A percentile compares a stretch with the other conserved stretches of the same genome.
Conservation (phyloP, 1,140 invertebrate species). For the Lepidurus apus region DNA sequence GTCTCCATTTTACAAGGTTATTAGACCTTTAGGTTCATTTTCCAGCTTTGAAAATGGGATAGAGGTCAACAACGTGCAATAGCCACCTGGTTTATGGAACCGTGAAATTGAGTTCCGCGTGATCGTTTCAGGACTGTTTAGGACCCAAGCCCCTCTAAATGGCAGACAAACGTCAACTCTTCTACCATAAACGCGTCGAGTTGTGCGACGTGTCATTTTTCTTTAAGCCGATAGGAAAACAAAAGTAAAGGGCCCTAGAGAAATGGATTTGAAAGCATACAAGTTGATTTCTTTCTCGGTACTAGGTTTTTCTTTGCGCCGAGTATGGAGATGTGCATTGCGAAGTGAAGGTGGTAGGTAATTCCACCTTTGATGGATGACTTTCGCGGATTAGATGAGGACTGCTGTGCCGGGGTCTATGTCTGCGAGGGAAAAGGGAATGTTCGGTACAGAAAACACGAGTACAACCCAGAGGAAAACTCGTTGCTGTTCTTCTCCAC, state of each 20-base stretch:
- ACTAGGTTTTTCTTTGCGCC: no score
- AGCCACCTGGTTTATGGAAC: slow-evolving; percentile 18
- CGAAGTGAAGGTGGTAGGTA: neutral
- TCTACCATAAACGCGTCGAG: neutral
- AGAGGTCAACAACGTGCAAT: slow-evolving; percentile 21
- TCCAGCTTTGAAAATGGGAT: neutral
- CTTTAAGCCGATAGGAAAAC: neutral
- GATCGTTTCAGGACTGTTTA: neutral
- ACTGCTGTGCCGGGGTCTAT: neutral
- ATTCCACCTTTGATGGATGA: slow-evolving; percentile 1
- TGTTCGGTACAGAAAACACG: neutral
- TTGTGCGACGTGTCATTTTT: slow-evolving; percentile 1
- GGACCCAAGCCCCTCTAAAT: no score
- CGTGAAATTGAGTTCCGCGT: slow-evolving; percentile 8
- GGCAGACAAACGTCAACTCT: neutral
- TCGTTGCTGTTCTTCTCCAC: neutral
- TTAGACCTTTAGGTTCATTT: slow-evolving; percentile 11
- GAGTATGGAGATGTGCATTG: neutral
- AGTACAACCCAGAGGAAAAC: neutral
- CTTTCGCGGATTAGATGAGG: neutral
- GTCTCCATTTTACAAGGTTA: slow-evolving; percentile 22
- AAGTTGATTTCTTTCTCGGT: no score
- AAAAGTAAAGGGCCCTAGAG: no score
- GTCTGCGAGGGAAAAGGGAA: neutral
- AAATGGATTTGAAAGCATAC: no score